Evolutionary conservation across 1,140 invertebrate species (phyloP), one percentile per base, ranked within the genome.

Genomic region (Tenebrio molitor): DNA sequence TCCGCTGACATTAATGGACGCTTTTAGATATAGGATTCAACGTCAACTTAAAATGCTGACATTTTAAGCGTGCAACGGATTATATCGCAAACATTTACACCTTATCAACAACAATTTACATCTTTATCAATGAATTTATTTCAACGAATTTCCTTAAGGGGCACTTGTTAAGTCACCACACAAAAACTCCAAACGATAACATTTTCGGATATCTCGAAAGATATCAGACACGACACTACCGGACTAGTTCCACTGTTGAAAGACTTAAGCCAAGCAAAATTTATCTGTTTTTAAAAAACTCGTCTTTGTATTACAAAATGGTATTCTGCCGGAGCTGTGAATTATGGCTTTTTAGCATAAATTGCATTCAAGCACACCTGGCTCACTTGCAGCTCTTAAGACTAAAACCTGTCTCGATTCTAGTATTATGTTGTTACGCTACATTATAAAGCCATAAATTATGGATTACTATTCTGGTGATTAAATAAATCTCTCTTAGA

Each of bases 31-130:
- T 29, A 17, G 42, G 64, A 66, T 66, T 66, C 64, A 66, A 41
- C 36, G 64, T 66, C 64, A 66, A 66, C 64, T 66, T 66, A 66
- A 66, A 66, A 41, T 42, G 64, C 42, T 66, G 64, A 66, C 64
- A 66, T 66, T 66, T 34, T 42, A 25, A 66, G 21, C 64, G 19
- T 44, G 15, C 64, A 44, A 29, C 50, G 50, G 50, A 25, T 42
- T 42, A 66, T 42, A 29, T 42, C 36, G 10, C 36, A 21, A 50
- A 23, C 34, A 66, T 66, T 44, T 66, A 66, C 36, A 66, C 64
- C 21, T 42, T 66, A 66, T 66, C 64, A 66, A 66, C 42, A 44
- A 21, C 36, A 44, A 66, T 66, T 41, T 42, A 65, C 62, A 65
- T 42, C 6, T 39, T 65, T 65, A 65, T 65, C 62, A 65, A 65